Percentiles rank a stretch among this genome's conserved stretches.
Conservation (phyloP, 35 echinoderm and acorn worm genomes). For the Patiria miniata region DNA sequence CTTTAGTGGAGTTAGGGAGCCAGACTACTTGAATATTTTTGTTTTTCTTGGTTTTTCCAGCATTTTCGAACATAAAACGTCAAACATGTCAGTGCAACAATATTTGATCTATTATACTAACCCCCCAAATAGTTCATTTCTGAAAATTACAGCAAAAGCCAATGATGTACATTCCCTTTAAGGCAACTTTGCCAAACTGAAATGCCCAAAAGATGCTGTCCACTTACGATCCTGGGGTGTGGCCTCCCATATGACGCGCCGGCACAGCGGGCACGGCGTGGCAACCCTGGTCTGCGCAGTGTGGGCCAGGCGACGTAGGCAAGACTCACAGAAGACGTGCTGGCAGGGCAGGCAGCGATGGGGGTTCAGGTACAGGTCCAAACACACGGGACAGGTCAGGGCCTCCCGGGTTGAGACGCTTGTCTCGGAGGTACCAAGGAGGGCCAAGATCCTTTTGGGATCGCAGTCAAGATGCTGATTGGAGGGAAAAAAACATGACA, state of each 20-base stretch:
- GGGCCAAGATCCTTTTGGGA: constrained; percentile 17
- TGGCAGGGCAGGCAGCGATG: constrained; percentile 70
- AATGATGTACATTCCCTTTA: too few relatives aligned
- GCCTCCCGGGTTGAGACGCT: constrained; percentile 65
- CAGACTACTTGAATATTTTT: too few relatives aligned
- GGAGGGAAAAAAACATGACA: too few relatives aligned
- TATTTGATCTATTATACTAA: too few relatives aligned
- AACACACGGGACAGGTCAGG: constrained; percentile 75
- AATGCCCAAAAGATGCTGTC: not conserved
- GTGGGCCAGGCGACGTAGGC: constrained; percentile 75
- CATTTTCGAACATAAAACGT: too few relatives aligned
- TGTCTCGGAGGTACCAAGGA: constrained; percentile 37
- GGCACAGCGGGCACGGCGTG: constrained; percentile 90
- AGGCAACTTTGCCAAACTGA: too few relatives aligned
- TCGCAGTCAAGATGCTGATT: constrained; percentile 3
- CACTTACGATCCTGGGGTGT: constrained; percentile 70
- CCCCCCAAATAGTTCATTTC: too few relatives aligned
- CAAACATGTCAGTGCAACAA: too few relatives aligned
- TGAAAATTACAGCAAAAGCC: too few relatives aligned
- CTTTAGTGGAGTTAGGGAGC: too few relatives aligned
- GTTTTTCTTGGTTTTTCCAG: too few relatives aligned
- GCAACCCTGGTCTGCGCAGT: constrained; percentile 20
- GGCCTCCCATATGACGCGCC: constrained; percentile 57
- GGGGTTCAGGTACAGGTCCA: constrained; percentile 84
- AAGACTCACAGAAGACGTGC: constrained; percentile 92